Conservation (phyloP, 2,888 invertebrate genomes). For the Zonitis immaculata region DNA sequence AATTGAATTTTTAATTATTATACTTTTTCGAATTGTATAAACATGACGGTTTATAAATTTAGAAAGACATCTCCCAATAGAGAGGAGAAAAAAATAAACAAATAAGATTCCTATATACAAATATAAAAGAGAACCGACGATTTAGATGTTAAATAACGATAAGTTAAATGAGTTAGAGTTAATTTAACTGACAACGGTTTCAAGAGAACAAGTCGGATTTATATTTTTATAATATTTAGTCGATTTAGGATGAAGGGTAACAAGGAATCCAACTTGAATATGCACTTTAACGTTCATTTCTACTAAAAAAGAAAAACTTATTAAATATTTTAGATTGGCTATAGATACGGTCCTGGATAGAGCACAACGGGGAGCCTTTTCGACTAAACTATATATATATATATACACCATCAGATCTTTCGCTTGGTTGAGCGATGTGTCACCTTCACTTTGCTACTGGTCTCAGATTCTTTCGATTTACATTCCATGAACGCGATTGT, state of each 20-base stretch:
- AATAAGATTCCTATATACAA: background rate
- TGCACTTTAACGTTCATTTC: constrained; percentile 29
- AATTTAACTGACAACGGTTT: constrained; percentile 31
- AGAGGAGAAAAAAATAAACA: too few species aligned
- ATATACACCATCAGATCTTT: constrained; percentile 44
- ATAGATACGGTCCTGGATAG: background rate
- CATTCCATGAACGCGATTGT: constrained; percentile 44
- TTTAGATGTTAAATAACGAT: constrained; percentile 17
- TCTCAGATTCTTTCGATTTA: constrained; percentile 43
- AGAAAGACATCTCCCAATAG: background rate
- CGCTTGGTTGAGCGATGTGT: constrained; percentile 42
- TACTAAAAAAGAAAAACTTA: background rate
- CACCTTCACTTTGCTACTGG: constrained; percentile 46
- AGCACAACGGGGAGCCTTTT: constrained; percentile 27
- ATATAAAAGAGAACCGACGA: constrained; percentile 4
- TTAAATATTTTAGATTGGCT: too few species aligned
- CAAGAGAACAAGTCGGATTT: constrained; percentile 28
- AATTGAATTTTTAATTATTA: background rate
- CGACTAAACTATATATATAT: too few species aligned
- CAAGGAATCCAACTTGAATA: constrained; percentile 33
- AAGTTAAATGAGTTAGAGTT: constrained; percentile 22
- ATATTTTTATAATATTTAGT: constrained; percentile 28
- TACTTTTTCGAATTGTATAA: background rate
- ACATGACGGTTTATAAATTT: background rate
- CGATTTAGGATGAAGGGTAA: constrained; percentile 31